Evolutionary conservation across 2,888 invertebrate genomes (phyloP), one percentile per base, ranked within the genome.

Genomic region (Xanthostigma xanthostigma): DNA sequence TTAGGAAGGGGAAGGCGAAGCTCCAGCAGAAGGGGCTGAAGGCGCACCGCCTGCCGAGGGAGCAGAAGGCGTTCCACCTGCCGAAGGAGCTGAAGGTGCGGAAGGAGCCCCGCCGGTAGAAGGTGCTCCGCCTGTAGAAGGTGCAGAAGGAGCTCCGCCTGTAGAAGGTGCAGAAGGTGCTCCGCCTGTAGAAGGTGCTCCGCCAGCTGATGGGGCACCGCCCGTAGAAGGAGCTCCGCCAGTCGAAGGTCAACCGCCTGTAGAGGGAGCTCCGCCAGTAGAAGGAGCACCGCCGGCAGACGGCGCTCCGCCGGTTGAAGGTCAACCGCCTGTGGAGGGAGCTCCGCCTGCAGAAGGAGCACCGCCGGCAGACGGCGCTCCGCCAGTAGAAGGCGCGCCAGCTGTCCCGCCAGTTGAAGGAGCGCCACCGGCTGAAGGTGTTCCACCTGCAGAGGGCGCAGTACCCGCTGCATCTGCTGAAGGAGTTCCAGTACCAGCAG

Each of bases 41-140:
- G 61, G 58, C 17, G 62, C 62, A 9, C 59, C 69, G 34, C 60
- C 64, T 5, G 66, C 60, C 51, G 61, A 61, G 50, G 64, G 60
- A 33, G 59, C 59, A 35, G 53, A 48, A 49, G 52, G 53, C 40
- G 52, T 54, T 17, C 42, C 47, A 12, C 53, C 53, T 10, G 54
- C 57, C 35, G 56, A 58, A 45, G 60, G 56, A 36, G 57, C 53
- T n/a, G n/a, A n/a, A n/a, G n/a, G n/a, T n/a, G n/a, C n/a, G n/a
- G n/a, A n/a, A n/a, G n/a, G n/a, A n/a, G n/a, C n/a, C n/a, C n/a
- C n/a, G n/a, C n/a, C n/a, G n/a, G n/a, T n/a, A 36, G 52, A 59
- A 27, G 54, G 58, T 8, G 56, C 58, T 9, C 56, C 58, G 36
- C 58, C 62, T n/a, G n/a, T n/a, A n/a, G n/a, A n/a, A n/a, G n/a